phyloP scores from a whole-genome alignment of 2,888 invertebrate species.

The Agriotes lineatus region DNA sequence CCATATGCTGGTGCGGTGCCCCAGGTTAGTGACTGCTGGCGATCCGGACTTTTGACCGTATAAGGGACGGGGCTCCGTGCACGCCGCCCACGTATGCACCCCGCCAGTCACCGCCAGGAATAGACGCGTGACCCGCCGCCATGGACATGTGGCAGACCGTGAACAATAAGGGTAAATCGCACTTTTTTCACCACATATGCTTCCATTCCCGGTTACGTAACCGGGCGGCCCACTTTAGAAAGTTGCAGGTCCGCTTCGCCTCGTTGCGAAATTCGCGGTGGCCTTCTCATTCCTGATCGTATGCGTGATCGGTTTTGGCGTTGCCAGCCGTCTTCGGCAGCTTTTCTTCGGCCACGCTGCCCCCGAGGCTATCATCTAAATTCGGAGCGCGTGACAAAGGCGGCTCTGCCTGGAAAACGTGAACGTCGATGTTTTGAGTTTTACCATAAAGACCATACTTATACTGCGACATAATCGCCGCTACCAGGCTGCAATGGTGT shows the following conservation, averaged over 20 bases:
- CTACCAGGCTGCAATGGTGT: no score
- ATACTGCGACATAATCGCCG: no score
- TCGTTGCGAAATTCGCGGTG: constrained; percentile 53
- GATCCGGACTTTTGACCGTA: constrained; percentile 49
- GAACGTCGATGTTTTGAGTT: no score
- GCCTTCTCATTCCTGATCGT: constrained; percentile 35
- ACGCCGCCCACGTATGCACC: constrained; percentile 49
- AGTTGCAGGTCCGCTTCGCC: constrained; percentile 60
- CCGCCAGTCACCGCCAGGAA: constrained; percentile 61
- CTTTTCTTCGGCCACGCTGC: no score
- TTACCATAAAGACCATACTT: no score
- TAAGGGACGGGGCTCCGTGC: constrained; percentile 50
- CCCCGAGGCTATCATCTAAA: no score
- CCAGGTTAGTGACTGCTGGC: constrained; percentile 5
- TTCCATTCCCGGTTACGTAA: constrained; percentile 50
- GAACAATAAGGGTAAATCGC: constrained; percentile 56
- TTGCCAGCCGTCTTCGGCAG: no score
- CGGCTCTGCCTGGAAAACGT: no score
- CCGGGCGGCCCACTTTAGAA: constrained; percentile 56
- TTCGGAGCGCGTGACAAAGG: no score
- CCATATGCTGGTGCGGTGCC: not conserved
- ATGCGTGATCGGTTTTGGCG: constrained; percentile 27
- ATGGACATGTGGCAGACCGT: constrained; percentile 55
- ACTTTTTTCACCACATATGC: constrained; percentile 44
- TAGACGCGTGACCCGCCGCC: constrained; percentile 54